Conservation (phyloP, 2,797 vertebrate species). For the Darevskia mixta region DNA sequence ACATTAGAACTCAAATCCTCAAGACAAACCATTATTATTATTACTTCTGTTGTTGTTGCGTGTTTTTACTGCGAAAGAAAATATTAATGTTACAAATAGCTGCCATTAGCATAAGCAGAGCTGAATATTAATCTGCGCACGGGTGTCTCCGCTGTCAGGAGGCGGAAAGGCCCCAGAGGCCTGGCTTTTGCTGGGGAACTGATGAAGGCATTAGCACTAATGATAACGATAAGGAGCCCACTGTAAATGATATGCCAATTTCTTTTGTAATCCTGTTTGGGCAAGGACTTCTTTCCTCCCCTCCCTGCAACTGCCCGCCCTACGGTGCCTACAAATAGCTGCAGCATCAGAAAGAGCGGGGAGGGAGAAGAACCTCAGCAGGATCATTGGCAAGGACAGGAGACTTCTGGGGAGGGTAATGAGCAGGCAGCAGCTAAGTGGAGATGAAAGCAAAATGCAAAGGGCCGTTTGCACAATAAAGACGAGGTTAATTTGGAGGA, state of each 20-base stretch:
- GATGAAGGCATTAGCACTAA: conserved; percentile 73
- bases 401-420: conserved; percentile 3
- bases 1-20: conserved; percentile 79
- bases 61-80: conserved; percentile 76
- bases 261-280: conserved; percentile 64
- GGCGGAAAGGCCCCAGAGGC: conserved; percentile 75
- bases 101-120: conserved; percentile 75
- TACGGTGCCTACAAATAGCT: conserved; percentile 51
- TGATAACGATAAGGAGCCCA: conserved; percentile 72
- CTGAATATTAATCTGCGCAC: conserved; percentile 78
- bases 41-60: conserved; percentile 62
- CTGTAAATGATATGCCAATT: conserved; percentile 69
- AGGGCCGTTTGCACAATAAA: background rate
- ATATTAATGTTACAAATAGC: conserved; percentile 83
- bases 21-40: conserved; percentile 79
- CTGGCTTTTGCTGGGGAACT: conserved; percentile 75
- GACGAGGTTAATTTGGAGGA: background rate
- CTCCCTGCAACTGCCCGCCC: conserved; percentile 25
- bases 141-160: conserved; percentile 74
- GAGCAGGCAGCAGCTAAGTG: conserved; percentile 30
- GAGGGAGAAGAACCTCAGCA: conserved; percentile 23
- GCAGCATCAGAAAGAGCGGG: conserved; percentile 20
- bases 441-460: conserved; percentile 31
- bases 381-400: conserved; percentile 5
- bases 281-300: conserved; percentile 57